Percentiles rank a stretch among this genome's conserved stretches.
Conservation (phyloP, 2,797 vertebrate genomes). For the Mormyrops boulengeri region DNA sequence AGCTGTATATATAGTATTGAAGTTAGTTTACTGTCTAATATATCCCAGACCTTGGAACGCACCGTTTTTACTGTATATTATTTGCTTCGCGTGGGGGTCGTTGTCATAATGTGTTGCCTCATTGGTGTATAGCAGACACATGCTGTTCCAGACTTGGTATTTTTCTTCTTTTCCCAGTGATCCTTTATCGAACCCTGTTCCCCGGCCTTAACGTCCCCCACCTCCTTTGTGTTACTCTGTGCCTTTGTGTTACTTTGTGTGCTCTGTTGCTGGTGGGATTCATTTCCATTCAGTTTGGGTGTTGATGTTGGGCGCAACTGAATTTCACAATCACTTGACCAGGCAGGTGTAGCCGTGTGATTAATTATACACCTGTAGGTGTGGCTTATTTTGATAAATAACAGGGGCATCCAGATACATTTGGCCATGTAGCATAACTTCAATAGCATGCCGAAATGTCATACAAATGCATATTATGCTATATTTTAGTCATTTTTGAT, state of each 20-base stretch:
- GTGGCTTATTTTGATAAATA: not conserved
- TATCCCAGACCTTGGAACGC: not conserved
- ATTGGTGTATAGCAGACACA: not conserved
- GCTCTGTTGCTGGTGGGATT: not conserved
- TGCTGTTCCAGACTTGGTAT: not conserved
- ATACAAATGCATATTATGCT: not conserved
- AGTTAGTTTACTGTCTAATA: not conserved
- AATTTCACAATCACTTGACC: not conserved
- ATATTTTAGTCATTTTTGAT: not conserved
- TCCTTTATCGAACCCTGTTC: slow-evolving; percentile 25
- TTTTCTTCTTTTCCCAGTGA: not conserved
- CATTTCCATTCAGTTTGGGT: not conserved
- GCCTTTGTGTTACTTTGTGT: not conserved
- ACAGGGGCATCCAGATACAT: not conserved
- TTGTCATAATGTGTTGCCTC: not conserved
- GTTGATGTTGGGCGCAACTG: not conserved
- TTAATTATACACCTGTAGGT: not conserved
- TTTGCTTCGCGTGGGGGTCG: not conserved
- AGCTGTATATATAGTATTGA: not conserved
- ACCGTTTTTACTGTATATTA: not conserved
- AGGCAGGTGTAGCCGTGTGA: not conserved
- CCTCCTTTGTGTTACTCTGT: not conserved
- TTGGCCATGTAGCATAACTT: not conserved
- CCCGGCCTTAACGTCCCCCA: slow-evolving; percentile 2
- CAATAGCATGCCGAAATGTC: not conserved